Evolutionary conservation across 1,140 invertebrate genomes (phyloP), one percentile per base, ranked within the genome.

Genomic region (Procambarus virginalis): DNA sequence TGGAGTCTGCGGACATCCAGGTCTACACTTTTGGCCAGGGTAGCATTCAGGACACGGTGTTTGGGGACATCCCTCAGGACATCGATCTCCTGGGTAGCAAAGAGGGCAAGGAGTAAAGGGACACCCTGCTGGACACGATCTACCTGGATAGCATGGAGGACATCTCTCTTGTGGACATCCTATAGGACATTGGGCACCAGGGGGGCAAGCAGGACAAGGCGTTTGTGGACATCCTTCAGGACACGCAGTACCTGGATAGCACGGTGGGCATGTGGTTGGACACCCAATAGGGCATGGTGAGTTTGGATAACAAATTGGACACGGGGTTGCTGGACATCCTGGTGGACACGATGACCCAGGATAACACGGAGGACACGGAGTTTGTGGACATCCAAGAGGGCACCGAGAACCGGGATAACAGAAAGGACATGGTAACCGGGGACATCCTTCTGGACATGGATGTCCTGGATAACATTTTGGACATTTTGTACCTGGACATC

Each of bases 371-470:
- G 86, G 86, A 48, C 86, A 87, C 2, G 86, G 86, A 2, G 76
- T 86, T 55, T 17, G n/a, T 45, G 84, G 84, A 48, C 84, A 86
- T 46, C 58, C 76, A 49, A n/a, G 48, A 9, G 84, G 84, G 70
- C 84, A 86, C 12, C n/a, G n/a, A 4, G 78, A 34, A 2, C 60
- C 60, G 17, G 86, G 86, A 81, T 80, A 81, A 22, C 86, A 79
- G 1, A 14, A n/a, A 10, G 83, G 83, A 55, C 83, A 84, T 22
- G 48, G 48, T 22, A 48, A 10, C 17, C 10, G 46, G 3, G 70
- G 83, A 84, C 83, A 84, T 49, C 83, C 83, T 22, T 20, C 14
- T 70, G 83, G 83, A 22, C 83, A 84, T 51, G 46, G 68, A 73
- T 12, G 73, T 20, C 83, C 83, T n/a, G 83, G 83, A 49, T 84